Evolutionary conservation across 2,888 invertebrate species (phyloP).

Genomic region (Polia nebulosa): DNA sequence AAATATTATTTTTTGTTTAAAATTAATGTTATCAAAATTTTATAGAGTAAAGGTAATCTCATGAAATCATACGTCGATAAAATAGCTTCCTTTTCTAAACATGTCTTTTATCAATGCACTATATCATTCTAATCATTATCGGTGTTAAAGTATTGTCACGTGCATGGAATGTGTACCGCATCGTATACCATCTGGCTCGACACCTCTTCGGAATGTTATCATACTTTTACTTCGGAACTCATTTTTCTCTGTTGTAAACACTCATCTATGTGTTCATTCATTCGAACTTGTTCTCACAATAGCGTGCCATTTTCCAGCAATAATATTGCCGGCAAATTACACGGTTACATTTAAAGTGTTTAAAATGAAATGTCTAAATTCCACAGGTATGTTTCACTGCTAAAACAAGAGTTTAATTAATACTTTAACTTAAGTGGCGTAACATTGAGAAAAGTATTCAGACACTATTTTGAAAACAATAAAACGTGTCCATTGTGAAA

Average conservation of each 20-base stretch:
- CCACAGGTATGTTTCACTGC: slow-evolving; percentile 53
- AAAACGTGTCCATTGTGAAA: slow-evolving; percentile 37
- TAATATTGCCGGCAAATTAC: slow-evolving; percentile 26
- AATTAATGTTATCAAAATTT: background rate
- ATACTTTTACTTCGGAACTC: slow-evolving; percentile 25
- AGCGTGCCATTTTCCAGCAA: slow-evolving; percentile 42
- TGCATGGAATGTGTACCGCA: slow-evolving; percentile 47
- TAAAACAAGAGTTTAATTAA: slow-evolving; percentile 23
- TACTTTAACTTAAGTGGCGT: slow-evolving; percentile 7
- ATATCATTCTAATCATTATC: slow-evolving; percentile 31
- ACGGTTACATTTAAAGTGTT: slow-evolving; percentile 29
- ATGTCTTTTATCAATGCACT: slow-evolving; percentile 19
- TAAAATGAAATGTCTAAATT: slow-evolving; percentile 54
- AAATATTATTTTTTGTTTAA: background rate
- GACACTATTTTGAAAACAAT: slow-evolving; percentile 31
- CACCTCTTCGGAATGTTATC: slow-evolving; percentile 31
- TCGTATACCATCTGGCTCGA: slow-evolving; percentile 24
- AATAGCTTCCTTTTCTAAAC: background rate
- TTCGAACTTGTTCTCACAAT: slow-evolving; percentile 14
- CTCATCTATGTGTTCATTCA: slow-evolving; percentile 49
- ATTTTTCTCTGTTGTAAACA: slow-evolving; percentile 29
- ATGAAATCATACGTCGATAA: background rate
- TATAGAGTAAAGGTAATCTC: background rate
- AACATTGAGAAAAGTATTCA: slow-evolving; percentile 3
- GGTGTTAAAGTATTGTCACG: slow-evolving; percentile 29